Conservation (phyloP, 1,140 invertebrate species). For the Nephotettix cincticeps region DNA sequence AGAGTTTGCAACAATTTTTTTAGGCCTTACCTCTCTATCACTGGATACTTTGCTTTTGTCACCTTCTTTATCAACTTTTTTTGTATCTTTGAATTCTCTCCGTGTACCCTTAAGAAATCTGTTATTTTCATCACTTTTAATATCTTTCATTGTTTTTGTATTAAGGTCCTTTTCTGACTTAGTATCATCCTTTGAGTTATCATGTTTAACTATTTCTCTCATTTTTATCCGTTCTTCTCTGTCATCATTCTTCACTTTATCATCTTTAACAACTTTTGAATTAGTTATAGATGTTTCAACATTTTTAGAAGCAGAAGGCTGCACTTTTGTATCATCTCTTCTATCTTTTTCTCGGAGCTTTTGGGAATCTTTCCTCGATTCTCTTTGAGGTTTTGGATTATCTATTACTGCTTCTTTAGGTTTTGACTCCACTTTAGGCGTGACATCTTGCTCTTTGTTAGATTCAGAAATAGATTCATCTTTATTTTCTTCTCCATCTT, state of each 20-base stretch:
- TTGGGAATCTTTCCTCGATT: slow-evolving; percentile 12
- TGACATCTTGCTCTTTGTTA: slow-evolving; percentile 26
- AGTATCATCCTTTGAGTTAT: slow-evolving; percentile 6
- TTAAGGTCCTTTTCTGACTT: slow-evolving; percentile 4
- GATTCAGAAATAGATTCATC: slow-evolving; percentile 68
- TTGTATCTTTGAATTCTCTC: slow-evolving; percentile 16
- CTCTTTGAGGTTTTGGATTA: slow-evolving; percentile 3
- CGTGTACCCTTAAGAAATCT: slow-evolving; percentile 26
- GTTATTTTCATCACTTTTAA: slow-evolving; percentile 20
- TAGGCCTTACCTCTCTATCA: background rate
- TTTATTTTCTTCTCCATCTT: slow-evolving; percentile 47
- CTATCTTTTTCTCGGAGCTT: slow-evolving; percentile 21
- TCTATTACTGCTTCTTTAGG: background rate
- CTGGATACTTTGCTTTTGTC: background rate
- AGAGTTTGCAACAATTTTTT: background rate
- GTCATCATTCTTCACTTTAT: slow-evolving; percentile 18
- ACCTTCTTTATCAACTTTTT: slow-evolving; percentile 28
- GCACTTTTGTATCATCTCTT: slow-evolving; percentile 7
- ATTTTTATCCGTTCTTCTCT: slow-evolving; percentile 30
- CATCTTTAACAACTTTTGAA: background rate
- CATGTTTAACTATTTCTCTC: slow-evolving; percentile 7
- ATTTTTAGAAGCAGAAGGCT: background rate
- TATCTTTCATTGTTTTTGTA: slow-evolving; percentile 5
- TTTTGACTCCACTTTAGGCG: slow-evolving; percentile 26
- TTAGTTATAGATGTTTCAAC: background rate